Base-by-base conservation (phyloP, 2,888 invertebrate genomes). In the Philhelius pedissequus region DNA sequence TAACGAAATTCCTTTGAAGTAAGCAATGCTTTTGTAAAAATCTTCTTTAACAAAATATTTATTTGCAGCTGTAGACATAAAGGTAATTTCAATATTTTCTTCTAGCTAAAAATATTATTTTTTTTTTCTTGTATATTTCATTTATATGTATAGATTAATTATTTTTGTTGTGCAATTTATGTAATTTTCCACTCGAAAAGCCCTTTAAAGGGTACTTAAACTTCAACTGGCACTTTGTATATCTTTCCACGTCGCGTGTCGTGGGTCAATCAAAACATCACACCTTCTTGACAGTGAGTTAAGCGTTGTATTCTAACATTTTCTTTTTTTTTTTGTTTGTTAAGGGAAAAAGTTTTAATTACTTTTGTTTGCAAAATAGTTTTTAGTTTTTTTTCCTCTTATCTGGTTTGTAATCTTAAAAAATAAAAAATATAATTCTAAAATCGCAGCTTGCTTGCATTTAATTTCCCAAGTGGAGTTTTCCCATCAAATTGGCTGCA, bases 401-500 rank as follows among this genome's bases (percentile, higher is more conserved):
- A 22, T 13, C 13, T 11, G 2, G 52, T 25, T 27, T 71, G 30
- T 54, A 30, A 27, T 62, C 84, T 84, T 84, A 84, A 71, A 54
- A 45, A 27, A 68, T 15, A 40, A 40, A 40, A 70, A 75, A 62
- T 71, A 45, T 80, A 84, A 76, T 27, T 76, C 84, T 79, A 84
- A 68, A 32, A 73, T 84, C 69, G 68, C 74, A 83, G 70, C 54
- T 74, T 56, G 66, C 54, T 22, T 62, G 22, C 15, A 7, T 71
- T 87, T 89, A 88, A 70, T 89, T 88, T 81, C 87, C 87, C 78
- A 92, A 87, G 84, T 89, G 87, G 83, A 92, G 88, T 88, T 92
- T 92, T 78, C 92, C 91, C 87, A 92, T 80, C 76, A 92, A 87
- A 86, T 89, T 89, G 77, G 90, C 87, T 25, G 92, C 89, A 86